These are phyloP conservation scores for Phyllotreta cruciferae DNA, from an alignment of 2,888 invertebrate species.

Conservation along the genomic window DNA sequence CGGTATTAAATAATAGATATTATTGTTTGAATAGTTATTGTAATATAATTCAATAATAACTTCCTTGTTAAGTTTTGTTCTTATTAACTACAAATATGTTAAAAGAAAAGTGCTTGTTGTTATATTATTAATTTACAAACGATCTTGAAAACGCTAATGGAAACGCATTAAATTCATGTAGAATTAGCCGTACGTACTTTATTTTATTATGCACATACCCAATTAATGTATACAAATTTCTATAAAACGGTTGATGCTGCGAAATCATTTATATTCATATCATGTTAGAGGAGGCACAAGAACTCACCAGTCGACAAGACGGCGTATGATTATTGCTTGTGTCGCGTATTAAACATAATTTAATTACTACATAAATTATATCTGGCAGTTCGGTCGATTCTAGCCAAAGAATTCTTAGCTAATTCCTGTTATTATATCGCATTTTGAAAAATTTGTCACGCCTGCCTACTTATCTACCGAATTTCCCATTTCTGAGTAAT, in stretches of 20 bases:
- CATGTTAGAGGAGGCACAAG: slow-evolving; percentile 1
- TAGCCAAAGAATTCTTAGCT: background rate
- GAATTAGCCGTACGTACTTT: background rate
- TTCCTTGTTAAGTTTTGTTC: too few relatives aligned
- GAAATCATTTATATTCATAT: slow-evolving; percentile 7
- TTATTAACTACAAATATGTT: too few relatives aligned
- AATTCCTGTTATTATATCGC: too few relatives aligned
- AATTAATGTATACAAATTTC: slow-evolving; percentile 9
- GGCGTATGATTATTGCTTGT: slow-evolving; percentile 10
- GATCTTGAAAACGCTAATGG: too few relatives aligned
- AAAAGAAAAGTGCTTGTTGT: too few relatives aligned
- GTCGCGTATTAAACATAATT: slow-evolving; percentile 4
- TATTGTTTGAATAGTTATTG: too few relatives aligned
- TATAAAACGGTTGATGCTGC: slow-evolving; percentile 7
- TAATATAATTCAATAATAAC: too few relatives aligned
- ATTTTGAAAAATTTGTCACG: too few relatives aligned
- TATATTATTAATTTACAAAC: too few relatives aligned
- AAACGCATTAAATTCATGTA: background rate
- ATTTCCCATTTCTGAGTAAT: too few relatives aligned
- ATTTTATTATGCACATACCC: slow-evolving; percentile 9
- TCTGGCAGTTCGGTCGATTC: background rate
- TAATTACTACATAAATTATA: slow-evolving; percentile 6
- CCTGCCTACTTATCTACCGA: too few relatives aligned
- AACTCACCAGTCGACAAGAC: slow-evolving; percentile 9
- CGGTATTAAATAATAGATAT: too few relatives aligned